Conservation (phyloP, 2,113 vertebrate genomes). For the Paraplagusia blochii region DNA sequence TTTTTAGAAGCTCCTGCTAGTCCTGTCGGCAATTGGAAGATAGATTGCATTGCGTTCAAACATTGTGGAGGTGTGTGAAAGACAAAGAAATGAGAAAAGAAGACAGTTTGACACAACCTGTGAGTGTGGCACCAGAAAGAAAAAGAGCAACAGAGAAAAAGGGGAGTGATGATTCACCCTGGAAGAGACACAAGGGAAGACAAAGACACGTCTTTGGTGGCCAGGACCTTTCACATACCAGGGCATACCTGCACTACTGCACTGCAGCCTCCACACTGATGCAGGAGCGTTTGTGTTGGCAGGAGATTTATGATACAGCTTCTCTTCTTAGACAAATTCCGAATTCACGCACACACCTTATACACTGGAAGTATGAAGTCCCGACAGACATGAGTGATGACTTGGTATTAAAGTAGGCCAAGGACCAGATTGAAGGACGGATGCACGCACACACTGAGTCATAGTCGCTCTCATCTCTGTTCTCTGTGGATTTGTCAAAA, state of each 20-base stretch:
- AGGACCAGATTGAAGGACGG: slow-evolving; percentile 62
- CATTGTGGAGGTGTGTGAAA: slow-evolving; percentile 31
- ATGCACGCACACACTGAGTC: slow-evolving; percentile 36
- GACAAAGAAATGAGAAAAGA: slow-evolving; percentile 3
- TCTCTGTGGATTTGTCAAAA: slow-evolving; percentile 64
- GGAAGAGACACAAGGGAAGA: slow-evolving; percentile 39
- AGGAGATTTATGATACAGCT: slow-evolving; percentile 54
- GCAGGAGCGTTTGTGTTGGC: slow-evolving; percentile 52
- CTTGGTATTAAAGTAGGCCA: slow-evolving; percentile 71
- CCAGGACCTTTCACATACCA: slow-evolving; percentile 32
- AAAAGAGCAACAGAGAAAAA: neutral
- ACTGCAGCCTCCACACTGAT: slow-evolving; percentile 32
- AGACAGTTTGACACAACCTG: neutral
- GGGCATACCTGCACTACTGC: slow-evolving; percentile 53
- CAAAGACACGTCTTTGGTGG: slow-evolving; percentile 40
- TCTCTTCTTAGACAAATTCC: slow-evolving; percentile 43
- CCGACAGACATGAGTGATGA: slow-evolving; percentile 52
- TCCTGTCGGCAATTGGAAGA: slow-evolving; percentile 59
- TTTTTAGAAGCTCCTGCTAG: slow-evolving; percentile 56
- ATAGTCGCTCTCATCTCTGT: slow-evolving; percentile 55
- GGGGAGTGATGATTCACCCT: slow-evolving; percentile 40
- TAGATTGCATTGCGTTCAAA: slow-evolving; percentile 40
- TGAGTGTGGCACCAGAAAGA: neutral
- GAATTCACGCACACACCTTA: slow-evolving; percentile 20
- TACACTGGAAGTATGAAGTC: slow-evolving; percentile 43